Percentiles rank a stretch among this genome's conserved stretches.
phyloP scores from a whole-genome alignment of 2,888 invertebrate genomes.

The Sclerodermus sp. region DNA sequence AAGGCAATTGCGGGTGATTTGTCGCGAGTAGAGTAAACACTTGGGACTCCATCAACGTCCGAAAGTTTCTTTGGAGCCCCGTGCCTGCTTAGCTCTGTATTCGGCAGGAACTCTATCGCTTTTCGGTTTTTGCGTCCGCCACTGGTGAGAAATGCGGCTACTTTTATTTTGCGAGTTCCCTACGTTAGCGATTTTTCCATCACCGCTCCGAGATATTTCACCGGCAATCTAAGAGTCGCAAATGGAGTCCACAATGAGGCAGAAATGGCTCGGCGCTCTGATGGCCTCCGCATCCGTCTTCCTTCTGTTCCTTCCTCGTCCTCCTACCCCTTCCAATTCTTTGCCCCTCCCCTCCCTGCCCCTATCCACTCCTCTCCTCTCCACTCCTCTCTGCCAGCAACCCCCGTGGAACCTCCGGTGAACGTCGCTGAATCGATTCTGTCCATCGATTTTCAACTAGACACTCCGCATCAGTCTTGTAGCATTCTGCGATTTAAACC shows the following conservation, averaged over 20 bases:
- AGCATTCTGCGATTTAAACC: no score
- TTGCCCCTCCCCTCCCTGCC: conserved; percentile 10
- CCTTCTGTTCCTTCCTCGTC: conserved; percentile 33
- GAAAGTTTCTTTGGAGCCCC: conserved; percentile 47
- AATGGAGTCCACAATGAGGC: conserved; percentile 58
- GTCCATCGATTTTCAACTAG: background rate
- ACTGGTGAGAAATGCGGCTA: conserved; percentile 52
- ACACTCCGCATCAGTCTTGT: no score
- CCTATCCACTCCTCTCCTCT: no score
- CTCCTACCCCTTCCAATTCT: conserved; percentile 3
- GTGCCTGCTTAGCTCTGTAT: conserved; percentile 30
- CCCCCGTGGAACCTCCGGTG: no score
- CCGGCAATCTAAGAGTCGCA: conserved; percentile 57
- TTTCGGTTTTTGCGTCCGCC: conserved; percentile 46
- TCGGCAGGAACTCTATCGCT: conserved; percentile 42
- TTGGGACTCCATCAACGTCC: conserved; percentile 51
- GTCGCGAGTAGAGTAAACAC: conserved; percentile 42
- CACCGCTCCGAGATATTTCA: conserved; percentile 54
- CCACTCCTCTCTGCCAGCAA: no score
- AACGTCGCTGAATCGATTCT: background rate
- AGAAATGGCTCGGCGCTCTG: conserved; percentile 53
- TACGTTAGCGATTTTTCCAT: conserved; percentile 57
- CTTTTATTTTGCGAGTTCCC: conserved; percentile 55
- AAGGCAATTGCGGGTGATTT: conserved; percentile 45
- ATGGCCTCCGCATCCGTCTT: conserved; percentile 53